Base-by-base conservation (phyloP, 2,888 invertebrate species). In the Mimumesa dahlbomi region DNA sequence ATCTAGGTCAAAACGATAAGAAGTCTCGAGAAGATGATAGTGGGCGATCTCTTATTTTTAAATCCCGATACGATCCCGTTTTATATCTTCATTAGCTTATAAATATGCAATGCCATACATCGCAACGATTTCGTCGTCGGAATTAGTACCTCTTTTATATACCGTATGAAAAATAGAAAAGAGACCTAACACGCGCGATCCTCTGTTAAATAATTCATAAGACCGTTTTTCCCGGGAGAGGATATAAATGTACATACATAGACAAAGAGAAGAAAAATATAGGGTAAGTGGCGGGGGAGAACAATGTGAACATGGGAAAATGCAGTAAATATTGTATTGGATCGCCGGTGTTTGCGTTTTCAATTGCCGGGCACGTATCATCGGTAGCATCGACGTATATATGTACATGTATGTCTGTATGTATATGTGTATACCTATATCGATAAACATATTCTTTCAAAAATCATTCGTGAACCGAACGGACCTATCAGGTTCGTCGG, bases 1-100 rank as follows among this genome's bases (percentile, higher is more conserved):
- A 53, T 59, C 42, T 76, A 45, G 78, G 75, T 64, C 68, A 64
- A 61, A 40, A 13, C 56, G 54, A 14, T 18, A 36, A 61, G 34
- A 36, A 7, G 25, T 29, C 3, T 6, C 3, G 16, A 56, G 40
- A 59, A 61, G 25, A 54, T 14, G n/a, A n/a, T 42, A 6, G n/a
- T 5, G 14, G 18, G 29, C 16, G 22, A 13, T 2, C 13, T 38
- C 43, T 43, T 64, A 68, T 67, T 56, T 68, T 67, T 57, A 59
- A 19, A 16, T 42, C n/a, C 2, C 21, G 6, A n/a, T n/a, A n/a
- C n/a, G n/a, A n/a, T n/a, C n/a, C 38, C 31, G 1, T 29, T 43
- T 52, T 45, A 53, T 40, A 34, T 49, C 50, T 31, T 56, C 40
- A 43, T n/a, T 31, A 22, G 9, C 36, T 38, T 29, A 42, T 21